Conservation (phyloP, 2,888 invertebrate genomes). For the Erynnis tages region DNA sequence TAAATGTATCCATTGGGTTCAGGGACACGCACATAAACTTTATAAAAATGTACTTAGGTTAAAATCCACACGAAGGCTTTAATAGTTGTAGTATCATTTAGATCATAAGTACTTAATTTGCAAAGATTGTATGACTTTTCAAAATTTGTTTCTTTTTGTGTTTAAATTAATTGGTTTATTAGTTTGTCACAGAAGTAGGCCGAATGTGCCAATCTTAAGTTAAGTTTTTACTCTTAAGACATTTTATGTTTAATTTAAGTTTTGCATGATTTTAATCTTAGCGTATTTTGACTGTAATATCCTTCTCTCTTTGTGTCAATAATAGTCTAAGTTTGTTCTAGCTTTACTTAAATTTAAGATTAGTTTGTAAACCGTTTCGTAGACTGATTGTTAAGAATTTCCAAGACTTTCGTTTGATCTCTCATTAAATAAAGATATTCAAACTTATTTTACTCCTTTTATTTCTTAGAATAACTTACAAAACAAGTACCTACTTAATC, state of each 20-base stretch:
- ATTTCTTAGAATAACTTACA: neutral
- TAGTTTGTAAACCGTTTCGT: constrained; percentile 41
- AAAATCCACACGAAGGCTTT: constrained; percentile 50
- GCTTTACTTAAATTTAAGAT: constrained; percentile 28
- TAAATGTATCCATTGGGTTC: constrained; percentile 17
- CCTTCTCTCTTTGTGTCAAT: constrained; percentile 59
- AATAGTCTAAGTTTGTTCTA: constrained; percentile 34
- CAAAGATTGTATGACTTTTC: neutral
- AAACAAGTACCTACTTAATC: neutral
- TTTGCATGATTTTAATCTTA: constrained; percentile 36
- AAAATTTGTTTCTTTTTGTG: constrained; percentile 31
- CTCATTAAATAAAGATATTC: constrained; percentile 65
- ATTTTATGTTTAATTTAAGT: constrained; percentile 1
- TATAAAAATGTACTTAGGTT: constrained; percentile 38
- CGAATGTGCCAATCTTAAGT: constrained; percentile 71
- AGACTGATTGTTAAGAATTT: constrained; percentile 70
- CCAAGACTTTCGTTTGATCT: constrained; percentile 80
- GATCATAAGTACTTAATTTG: neutral
- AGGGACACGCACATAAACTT: constrained; percentile 31
- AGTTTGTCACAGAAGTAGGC: constrained; percentile 55
- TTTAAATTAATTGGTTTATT: constrained; percentile 28
- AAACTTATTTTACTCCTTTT: constrained; percentile 36
- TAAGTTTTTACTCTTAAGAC: constrained; percentile 25
- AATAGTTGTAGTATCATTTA: constrained; percentile 50
- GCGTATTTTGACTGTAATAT: constrained; percentile 33